A percentile compares a stretch with the other conserved stretches of the same genome.
These are phyloP conservation scores for Phragmatobia fuliginosa DNA, from an alignment of 2,888 invertebrate species.

Conservation along the genomic window DNA sequence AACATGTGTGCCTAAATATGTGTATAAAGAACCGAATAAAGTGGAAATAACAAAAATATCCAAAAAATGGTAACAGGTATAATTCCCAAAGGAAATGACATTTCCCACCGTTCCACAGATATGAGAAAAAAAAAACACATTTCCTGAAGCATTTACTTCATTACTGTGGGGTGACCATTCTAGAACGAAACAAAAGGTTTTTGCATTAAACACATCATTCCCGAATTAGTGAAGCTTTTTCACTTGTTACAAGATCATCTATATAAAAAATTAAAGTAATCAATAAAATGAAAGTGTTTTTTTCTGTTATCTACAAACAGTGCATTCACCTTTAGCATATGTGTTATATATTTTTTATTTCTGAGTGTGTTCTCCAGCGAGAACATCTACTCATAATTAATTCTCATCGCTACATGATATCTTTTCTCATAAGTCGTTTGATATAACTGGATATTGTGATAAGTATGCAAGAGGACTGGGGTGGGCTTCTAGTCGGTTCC, in stretches of 20 bases:
- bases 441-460: too few species aligned
- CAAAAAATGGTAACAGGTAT: neutral
- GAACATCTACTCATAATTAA: too few species aligned
- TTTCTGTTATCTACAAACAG: too few species aligned
- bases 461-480: too few species aligned
- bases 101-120: neutral
- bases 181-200: neutral
- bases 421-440: too few species aligned
- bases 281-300: too few species aligned
- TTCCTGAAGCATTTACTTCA: neutral
- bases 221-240: neutral
- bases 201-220: neutral
- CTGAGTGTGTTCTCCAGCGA: too few species aligned
- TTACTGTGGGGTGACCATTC: conserved; percentile 8
- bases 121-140: neutral
- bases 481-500: too few species aligned
- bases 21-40: neutral
- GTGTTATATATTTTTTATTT: too few species aligned
- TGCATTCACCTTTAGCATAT: too few species aligned
- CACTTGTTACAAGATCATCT: neutral
- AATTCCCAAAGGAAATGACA: neutral
- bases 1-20: neutral
- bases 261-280: too few species aligned
- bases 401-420: too few species aligned
- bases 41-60: neutral